Evolutionary conservation across 1,140 invertebrate species (phyloP), one percentile per base, ranked within the genome.

Genomic region (Phortica variegata): DNA sequence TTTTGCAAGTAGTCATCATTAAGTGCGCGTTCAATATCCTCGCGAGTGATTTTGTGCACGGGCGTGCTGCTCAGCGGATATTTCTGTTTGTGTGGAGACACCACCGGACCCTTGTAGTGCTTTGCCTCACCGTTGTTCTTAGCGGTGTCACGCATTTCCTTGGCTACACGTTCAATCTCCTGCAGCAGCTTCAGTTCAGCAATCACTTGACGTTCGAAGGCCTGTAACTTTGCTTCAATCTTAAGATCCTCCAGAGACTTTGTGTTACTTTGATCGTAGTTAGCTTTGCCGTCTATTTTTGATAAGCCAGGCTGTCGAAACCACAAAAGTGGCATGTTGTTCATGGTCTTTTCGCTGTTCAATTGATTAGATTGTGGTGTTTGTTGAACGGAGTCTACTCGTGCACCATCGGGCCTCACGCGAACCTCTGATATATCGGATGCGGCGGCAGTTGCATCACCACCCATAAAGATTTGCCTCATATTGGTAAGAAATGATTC

Each of bases 341-440:
- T 34, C 9, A 31, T 48, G 7, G 0, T 36, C 8, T 3, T 32
- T 34, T n/a, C 12, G 7, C 16, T 36, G 16, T 42, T 29, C 34
- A n/a, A n/a, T n/a, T n/a, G n/a, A n/a, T n/a, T n/a, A n/a, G n/a
- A n/a, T n/a, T n/a, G n/a, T n/a, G n/a, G n/a, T 26, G 23, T 5
- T 26, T 26, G 23, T 26, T 26, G n/a, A n/a, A n/a, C 23, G 5
- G 10, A 26, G 10, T 26, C 23, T 6, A 10, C 10, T 5, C 23
- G 29, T 2, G 17, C 29, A 2, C n/a, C 10, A 33, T 68, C 58
- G 1, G 68, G 68, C 21, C 52, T 60, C 0, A 73, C 70, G 15
- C 70, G 55, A 19, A 73, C 65, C 45, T 73, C 70, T 8, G 58
- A 62, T 12, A 73, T 68, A 8, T 73, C 57, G 0, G 70, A 73